A percentile compares a stretch with the other conserved stretches of the same genome.
phyloP scores from a whole-genome alignment of 1,140 invertebrate species.

The Berghia stephanieae region DNA sequence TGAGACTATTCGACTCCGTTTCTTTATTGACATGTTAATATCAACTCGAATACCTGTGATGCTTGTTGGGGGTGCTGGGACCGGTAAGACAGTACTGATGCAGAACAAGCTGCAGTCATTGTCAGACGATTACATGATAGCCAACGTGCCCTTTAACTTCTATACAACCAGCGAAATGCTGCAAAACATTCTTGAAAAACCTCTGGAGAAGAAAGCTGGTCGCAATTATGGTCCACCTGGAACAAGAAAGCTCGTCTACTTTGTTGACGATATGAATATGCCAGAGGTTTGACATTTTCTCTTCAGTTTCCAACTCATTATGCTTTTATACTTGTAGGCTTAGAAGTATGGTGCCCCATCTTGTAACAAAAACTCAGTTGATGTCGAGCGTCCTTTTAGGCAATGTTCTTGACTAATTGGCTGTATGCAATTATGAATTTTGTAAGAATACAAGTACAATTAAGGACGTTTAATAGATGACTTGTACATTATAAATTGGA shows the following conservation, averaged over 20 bases:
- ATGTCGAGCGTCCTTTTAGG: no score
- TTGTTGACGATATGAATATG: slow-evolving; percentile 98
- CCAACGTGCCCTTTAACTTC: slow-evolving; percentile 96
- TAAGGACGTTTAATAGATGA: no score
- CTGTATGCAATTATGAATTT: no score
- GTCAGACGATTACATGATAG: slow-evolving; percentile 85
- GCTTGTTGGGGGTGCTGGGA: slow-evolving; percentile 87
- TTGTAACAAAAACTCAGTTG: no score
- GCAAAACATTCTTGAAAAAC: slow-evolving; percentile 92
- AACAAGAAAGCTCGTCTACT: slow-evolving; percentile 92
- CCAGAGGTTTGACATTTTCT: no score
- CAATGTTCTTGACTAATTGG: no score
- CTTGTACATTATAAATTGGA: no score
- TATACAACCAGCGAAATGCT: slow-evolving; percentile 80
- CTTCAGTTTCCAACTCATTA: no score
- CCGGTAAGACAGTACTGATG: slow-evolving; percentile 70
- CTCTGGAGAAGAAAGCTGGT: slow-evolving; percentile 95
- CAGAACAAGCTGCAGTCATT: slow-evolving; percentile 84
- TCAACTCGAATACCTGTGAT: slow-evolving; percentile 88
- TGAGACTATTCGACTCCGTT: slow-evolving; percentile 89
- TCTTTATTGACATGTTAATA: slow-evolving; percentile 90
- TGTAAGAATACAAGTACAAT: no score
- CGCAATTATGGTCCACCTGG: slow-evolving; percentile 95
- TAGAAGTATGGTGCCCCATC: no score
- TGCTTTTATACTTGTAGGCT: no score